Percentiles rank a stretch among this genome's conserved stretches.
Conservation (phyloP, 1,140 invertebrate species). For the Eueides isabella region DNA sequence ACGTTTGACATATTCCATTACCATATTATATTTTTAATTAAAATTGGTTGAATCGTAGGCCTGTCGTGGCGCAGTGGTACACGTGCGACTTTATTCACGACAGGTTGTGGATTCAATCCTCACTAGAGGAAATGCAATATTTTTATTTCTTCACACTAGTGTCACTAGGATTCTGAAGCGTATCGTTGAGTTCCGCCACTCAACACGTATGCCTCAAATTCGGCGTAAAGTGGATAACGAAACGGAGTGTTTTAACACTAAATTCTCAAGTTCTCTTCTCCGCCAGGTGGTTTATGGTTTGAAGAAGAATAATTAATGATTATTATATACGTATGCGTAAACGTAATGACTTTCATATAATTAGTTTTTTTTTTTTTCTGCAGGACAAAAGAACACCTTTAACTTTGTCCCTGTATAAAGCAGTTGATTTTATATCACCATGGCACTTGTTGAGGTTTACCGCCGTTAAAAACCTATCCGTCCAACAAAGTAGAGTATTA, state of each 20-base stretch:
- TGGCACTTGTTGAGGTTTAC: conserved; percentile 84
- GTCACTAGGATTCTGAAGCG: too few species aligned
- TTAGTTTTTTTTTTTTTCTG: conserved; percentile 50
- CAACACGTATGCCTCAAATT: too few species aligned
- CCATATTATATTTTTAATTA: too few species aligned
- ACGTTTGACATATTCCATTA: not conserved
- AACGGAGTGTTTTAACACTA: too few species aligned
- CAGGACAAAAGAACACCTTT: conserved; percentile 88
- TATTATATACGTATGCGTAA: not conserved
- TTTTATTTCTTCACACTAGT: not conserved
- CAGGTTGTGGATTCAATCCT: not conserved
- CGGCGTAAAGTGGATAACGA: too few species aligned
- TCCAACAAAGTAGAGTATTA: conserved; percentile 85
- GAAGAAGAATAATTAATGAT: not conserved
- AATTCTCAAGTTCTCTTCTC: too few species aligned
- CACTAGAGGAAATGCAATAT: not conserved
- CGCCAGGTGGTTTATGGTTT: too few species aligned
- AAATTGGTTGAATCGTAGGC: too few species aligned
- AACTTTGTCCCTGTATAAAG: conserved; percentile 86
- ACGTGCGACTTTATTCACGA: not conserved
- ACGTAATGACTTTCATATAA: conserved; percentile 16
- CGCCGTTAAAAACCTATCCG: conserved; percentile 84
- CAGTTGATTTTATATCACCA: conserved; percentile 86
- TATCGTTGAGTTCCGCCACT: too few species aligned
- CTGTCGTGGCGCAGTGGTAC: too few species aligned